phyloP scores from a whole-genome alignment of 2,888 invertebrate species.

The Agonopterix heracliana region DNA sequence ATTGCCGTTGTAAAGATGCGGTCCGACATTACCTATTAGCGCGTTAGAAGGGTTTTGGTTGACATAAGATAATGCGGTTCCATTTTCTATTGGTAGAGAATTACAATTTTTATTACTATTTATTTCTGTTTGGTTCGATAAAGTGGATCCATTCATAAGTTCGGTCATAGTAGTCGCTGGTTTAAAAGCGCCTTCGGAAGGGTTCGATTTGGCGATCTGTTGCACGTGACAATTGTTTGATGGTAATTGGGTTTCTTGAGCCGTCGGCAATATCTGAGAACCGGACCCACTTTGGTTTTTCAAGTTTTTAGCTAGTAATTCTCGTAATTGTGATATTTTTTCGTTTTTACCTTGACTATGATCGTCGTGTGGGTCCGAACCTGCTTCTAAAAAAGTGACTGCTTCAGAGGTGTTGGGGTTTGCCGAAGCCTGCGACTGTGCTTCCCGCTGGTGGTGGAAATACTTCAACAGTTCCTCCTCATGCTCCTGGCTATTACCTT shows the following conservation, averaged over 20 bases:
- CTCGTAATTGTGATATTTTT: slow-evolving; percentile 84
- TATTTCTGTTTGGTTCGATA: slow-evolving; percentile 28
- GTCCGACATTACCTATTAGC: slow-evolving; percentile 28
- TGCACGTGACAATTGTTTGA: slow-evolving; percentile 36
- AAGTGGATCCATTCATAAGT: slow-evolving; percentile 32
- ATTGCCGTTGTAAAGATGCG: slow-evolving; percentile 55
- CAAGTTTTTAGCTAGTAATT: slow-evolving; percentile 81
- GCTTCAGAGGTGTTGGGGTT: slow-evolving; percentile 21
- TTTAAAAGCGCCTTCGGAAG: slow-evolving; percentile 53
- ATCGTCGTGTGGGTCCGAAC: slow-evolving; percentile 66
- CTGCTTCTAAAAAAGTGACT: slow-evolving; percentile 58
- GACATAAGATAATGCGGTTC: slow-evolving; percentile 33
- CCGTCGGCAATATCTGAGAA: slow-evolving; percentile 33
- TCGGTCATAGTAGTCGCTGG: slow-evolving; percentile 32
- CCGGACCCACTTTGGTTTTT: slow-evolving; percentile 63
- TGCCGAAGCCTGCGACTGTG: slow-evolving; percentile 36
- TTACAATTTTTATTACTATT: slow-evolving; percentile 35
- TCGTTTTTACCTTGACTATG: slow-evolving; percentile 74
- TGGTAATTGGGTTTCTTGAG: slow-evolving; percentile 34
- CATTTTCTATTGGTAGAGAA: slow-evolving; percentile 43
- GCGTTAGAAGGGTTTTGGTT: slow-evolving; percentile 34
- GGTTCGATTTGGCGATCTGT: slow-evolving; percentile 29
- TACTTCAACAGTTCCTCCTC: slow-evolving; percentile 91
- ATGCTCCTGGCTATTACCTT: slow-evolving; percentile 85
- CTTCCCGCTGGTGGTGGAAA: slow-evolving; percentile 80